Evolutionary conservation across 2,113 vertebrate genomes (phyloP).

Genomic region (Phycodurus eques): DNA sequence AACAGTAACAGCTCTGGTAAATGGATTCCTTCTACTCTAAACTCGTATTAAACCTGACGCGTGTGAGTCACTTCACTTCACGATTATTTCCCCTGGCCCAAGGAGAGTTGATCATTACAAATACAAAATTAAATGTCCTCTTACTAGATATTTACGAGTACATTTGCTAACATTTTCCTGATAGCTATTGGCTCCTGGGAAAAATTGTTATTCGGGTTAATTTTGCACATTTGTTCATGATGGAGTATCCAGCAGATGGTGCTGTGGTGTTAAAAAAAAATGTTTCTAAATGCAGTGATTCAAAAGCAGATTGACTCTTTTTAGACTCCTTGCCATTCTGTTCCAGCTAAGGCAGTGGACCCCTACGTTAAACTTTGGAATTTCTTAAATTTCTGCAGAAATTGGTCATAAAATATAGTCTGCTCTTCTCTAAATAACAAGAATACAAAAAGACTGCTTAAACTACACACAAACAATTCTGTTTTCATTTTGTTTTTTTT

Average conservation of each 20-base stretch:
- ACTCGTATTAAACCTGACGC: conserved; percentile 13
- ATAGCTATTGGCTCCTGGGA: not conserved
- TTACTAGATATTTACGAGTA: no score
- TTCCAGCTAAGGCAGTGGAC: not conserved
- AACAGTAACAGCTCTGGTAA: conserved; percentile 31
- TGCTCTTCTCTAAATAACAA: no score
- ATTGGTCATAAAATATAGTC: no score
- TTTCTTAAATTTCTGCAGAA: no score
- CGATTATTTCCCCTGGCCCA: not conserved
- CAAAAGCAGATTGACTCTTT: no score
- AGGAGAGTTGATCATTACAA: not conserved
- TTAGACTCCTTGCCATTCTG: not conserved
- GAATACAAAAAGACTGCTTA: no score
- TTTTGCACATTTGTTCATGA: not conserved
- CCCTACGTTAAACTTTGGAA: not conserved
- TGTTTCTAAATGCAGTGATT: not conserved
- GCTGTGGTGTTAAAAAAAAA: not conserved
- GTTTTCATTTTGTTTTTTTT: no score
- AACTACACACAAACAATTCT: no score
- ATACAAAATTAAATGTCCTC: not conserved
- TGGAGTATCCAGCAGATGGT: not conserved
- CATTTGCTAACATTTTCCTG: not conserved
- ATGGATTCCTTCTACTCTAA: conserved; percentile 10
- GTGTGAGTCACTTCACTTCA: conserved; percentile 8
- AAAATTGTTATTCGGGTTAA: no score